Percentiles rank a stretch among this genome's conserved stretches.
Conservation (phyloP, 2,888 invertebrate species). For the Clitarchus hookeri region DNA sequence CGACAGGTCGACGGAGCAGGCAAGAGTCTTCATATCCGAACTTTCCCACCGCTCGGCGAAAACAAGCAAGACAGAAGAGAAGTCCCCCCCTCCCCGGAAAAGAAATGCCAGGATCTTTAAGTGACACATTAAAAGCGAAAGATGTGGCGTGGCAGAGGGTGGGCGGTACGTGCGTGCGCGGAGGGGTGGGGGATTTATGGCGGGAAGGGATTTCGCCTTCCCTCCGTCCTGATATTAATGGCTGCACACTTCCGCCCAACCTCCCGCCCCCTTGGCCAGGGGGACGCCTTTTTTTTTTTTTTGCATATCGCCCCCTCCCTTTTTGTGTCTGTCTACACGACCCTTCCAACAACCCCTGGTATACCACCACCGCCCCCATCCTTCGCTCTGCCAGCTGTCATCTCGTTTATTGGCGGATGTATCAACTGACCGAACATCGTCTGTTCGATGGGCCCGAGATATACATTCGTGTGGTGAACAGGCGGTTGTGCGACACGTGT, state of each 20-base stretch:
- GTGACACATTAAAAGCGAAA: conserved; percentile 10
- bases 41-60: not conserved
- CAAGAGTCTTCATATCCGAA: not conserved
- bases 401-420: not conserved
- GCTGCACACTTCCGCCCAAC: not conserved
- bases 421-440: too few species aligned
- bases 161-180: not conserved
- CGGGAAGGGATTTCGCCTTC: conserved; percentile 1
- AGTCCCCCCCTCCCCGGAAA: too few species aligned
- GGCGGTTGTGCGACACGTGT: too few species aligned
- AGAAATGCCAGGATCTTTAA: not conserved
- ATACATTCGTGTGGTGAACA: too few species aligned
- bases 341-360: not conserved
- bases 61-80: not conserved
- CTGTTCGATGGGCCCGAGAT: too few species aligned
- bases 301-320: not conserved
- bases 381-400: not conserved
- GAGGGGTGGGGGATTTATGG: not conserved
- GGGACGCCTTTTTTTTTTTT: not conserved
- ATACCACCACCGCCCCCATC: not conserved
- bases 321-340: not conserved
- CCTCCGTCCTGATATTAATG: not conserved
- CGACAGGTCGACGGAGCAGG: not conserved
- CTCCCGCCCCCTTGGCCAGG: not conserved
- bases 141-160: not conserved